Base-by-base conservation (phyloP, 2,888 invertebrate species). In the Tinea semifulvella region DNA sequence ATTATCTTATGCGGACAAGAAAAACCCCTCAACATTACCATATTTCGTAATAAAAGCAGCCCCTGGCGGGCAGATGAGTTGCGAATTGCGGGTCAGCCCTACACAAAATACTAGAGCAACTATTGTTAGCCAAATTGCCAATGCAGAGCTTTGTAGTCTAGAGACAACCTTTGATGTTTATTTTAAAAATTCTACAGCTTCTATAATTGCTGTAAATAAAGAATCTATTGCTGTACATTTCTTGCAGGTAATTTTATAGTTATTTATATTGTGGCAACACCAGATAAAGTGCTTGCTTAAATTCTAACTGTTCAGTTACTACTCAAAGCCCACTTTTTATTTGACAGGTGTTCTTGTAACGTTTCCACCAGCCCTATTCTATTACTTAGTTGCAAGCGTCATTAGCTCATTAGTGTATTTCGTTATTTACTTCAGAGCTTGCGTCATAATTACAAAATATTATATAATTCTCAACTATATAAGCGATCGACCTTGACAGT, bases 31-130 rank as follows among this genome's bases (percentile, higher is more conserved):
- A 7, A 58, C 61, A 2, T 46, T 79, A 44, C 77, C 77, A 0
- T 80, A 80, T 49, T 79, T 79, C 35, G 68, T 80, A 42, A 69
- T 80, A 74, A 79, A 80, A 52, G 70, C 74, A 2, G 76, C 81
- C 0, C 81, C 81, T 0, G 77, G 79, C 0, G 80, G 81, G 1
- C 77, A 80, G 52, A 58, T 76, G 65, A 80, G 79, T 52, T 71
- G 72, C 46, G 77, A 79, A 48, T 58, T 69, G 45, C 74, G 80
- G 1, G 77, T 76, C 17, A 68, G 65, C 0, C 80, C 80, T 0
- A 58, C 71, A 1, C 52, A 53, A 1, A 55, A 58, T 2, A 69
- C 74, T 0, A 59, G 80, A 13, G 79, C 80, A 0, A 69, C 75
- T 0, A 54, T 79, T 2, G 69, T 79, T 1, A 62, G 75, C 2